A percentile compares a stretch with the other conserved stretches of the same genome.
Conservation (phyloP, 2,888 invertebrate genomes). For the Drosophila silvestris region DNA sequence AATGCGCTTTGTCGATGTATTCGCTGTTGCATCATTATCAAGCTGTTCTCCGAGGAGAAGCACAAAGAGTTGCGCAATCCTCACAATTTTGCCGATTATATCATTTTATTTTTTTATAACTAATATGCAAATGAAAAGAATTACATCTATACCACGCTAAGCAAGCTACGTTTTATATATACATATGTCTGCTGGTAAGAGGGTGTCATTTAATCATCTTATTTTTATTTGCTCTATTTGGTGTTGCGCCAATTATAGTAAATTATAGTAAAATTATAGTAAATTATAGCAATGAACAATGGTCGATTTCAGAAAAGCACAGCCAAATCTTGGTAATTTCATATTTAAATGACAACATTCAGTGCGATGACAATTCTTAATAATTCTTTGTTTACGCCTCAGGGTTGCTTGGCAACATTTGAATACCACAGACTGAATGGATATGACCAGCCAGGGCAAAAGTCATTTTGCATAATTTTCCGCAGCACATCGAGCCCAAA, state of each 20-base stretch:
- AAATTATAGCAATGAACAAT: not conserved
- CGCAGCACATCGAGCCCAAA: conserved; percentile 20
- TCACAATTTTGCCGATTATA: conserved; percentile 44
- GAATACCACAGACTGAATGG: conserved; percentile 37
- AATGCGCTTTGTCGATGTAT: conserved; percentile 11
- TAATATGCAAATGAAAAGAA: conserved; percentile 1
- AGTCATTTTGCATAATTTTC: conserved; percentile 72
- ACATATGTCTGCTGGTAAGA: not conserved
- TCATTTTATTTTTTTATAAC: conserved; percentile 26
- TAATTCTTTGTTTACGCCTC: conserved; percentile 3
- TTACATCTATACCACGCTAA: not conserved
- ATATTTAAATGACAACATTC: conserved; percentile 1
- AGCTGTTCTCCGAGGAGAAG: conserved; percentile 1
- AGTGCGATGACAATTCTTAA: conserved; percentile 7
- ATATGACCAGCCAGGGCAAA: conserved; percentile 25
- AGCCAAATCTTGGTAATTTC: not conserved
- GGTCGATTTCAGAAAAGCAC: not conserved
- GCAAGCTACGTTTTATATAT: too few relatives aligned
- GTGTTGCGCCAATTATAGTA: not conserved
- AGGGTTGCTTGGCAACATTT: conserved; percentile 18
- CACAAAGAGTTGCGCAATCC: not conserved
- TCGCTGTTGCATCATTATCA: conserved; percentile 2
- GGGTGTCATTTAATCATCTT: not conserved
- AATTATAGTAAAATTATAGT: not conserved
- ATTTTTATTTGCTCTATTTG: not conserved